Percentiles rank a stretch among this genome's conserved stretches.
Evolutionary conservation across 2,113 vertebrate genomes (phyloP).

Genomic region (Nipponia nippon): DNA sequence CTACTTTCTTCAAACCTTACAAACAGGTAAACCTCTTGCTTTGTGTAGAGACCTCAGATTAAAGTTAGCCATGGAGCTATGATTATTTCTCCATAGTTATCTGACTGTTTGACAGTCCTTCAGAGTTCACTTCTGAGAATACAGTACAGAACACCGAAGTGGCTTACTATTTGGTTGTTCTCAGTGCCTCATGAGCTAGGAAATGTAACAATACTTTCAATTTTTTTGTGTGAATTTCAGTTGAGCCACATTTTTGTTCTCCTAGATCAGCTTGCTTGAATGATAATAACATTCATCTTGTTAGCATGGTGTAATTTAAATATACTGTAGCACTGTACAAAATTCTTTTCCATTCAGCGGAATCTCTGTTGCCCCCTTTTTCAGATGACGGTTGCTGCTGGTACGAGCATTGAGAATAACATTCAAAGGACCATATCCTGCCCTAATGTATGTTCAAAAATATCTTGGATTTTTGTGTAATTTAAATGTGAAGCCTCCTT

Average conservation of each 20-base stretch:
- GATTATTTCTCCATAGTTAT: neutral
- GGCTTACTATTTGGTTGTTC: neutral
- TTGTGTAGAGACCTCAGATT: neutral
- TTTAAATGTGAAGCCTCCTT: slow-evolving; percentile 42
- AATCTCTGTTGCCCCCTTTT: slow-evolving; percentile 71
- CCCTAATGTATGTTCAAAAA: slow-evolving; percentile 72
- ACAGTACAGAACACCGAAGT: neutral
- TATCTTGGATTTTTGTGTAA: slow-evolving; percentile 53
- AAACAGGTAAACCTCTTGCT: neutral
- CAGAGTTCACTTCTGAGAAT: neutral
- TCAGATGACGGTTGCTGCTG: slow-evolving; percentile 75
- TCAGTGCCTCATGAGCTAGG: neutral
- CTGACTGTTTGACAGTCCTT: neutral
- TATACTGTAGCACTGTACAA: slow-evolving; percentile 17
- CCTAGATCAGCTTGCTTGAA: neutral
- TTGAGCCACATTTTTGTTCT: slow-evolving; percentile 8
- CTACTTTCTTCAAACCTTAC: neutral
- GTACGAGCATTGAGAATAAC: slow-evolving; percentile 75
- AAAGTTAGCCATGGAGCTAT: neutral
- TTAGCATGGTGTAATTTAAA: slow-evolving; percentile 1
- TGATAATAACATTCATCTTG: neutral
- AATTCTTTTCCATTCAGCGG: slow-evolving; percentile 55
- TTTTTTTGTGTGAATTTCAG: slow-evolving; percentile 2
- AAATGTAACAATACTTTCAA: slow-evolving; percentile 33
- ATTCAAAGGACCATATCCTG: slow-evolving; percentile 77